These are phyloP conservation scores for Porphyrio hochstetteri DNA, from an alignment of 2,113 vertebrate genomes.

Conservation along the genomic window DNA sequence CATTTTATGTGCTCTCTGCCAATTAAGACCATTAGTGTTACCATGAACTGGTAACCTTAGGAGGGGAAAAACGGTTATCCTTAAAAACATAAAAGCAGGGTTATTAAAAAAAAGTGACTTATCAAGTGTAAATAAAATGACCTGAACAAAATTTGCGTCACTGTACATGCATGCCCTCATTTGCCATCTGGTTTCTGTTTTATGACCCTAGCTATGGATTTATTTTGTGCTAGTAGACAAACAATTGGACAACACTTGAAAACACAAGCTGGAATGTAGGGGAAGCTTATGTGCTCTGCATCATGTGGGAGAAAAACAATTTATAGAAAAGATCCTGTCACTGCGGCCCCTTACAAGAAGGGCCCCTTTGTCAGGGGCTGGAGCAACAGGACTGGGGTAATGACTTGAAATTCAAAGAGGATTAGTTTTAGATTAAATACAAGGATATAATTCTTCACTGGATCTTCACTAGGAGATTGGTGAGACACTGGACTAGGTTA, in stretches of 20 bases:
- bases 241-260: conserved; percentile 10
- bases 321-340: background rate
- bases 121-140: conserved; percentile 48
- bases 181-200: conserved; percentile 45
- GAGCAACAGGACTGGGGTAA: no score
- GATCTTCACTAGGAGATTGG: no score
- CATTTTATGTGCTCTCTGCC: background rate
- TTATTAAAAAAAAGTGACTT: conserved; percentile 37
- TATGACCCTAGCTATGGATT: background rate
- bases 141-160: conserved; percentile 41
- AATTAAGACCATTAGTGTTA: conserved; percentile 30
- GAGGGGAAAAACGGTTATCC: background rate
- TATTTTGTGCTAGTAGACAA: conserved; percentile 10
- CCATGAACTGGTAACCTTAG: background rate
- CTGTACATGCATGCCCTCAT: background rate
- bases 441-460: no score
- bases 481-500: no score
- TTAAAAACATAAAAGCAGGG: background rate
- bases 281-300: background rate
- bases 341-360: no score
- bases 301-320: background rate
- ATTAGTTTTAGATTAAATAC: no score
- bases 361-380: no score
- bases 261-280: background rate
- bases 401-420: no score